A percentile compares a stretch with the other conserved stretches of the same genome.
Evolutionary conservation across 2,113 vertebrate species (phyloP).

Genomic region (Chascanopsetta lugubris): DNA sequence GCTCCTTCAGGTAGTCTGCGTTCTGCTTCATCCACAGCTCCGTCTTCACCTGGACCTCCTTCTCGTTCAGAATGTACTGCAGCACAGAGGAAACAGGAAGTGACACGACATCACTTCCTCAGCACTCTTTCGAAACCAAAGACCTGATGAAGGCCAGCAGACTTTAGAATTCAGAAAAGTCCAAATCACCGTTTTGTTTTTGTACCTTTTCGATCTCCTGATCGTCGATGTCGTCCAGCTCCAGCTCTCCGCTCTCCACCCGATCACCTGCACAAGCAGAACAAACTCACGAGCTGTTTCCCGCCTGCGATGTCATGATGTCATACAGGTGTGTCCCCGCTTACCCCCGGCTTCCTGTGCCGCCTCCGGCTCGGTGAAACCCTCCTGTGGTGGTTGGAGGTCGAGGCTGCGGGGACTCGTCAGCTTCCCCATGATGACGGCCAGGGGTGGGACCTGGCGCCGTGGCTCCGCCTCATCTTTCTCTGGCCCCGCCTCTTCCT

Average conservation of each 20-base stretch:
- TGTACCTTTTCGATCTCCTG: constrained; percentile 96
- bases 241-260: constrained; percentile 86
- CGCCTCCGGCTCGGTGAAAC: constrained; percentile 83
- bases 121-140: not conserved
- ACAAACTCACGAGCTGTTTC: not conserved
- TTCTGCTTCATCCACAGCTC: constrained; percentile 97
- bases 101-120: not conserved
- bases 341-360: constrained; percentile 77
- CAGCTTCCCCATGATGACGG: constrained; percentile 86
- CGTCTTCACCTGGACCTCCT: constrained; percentile 91
- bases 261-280: constrained; percentile 74
- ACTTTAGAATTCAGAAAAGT: no score
- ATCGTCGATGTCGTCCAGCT: constrained; percentile 95
- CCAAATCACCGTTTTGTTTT: no score
- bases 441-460: constrained; percentile 72
- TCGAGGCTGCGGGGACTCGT: constrained; percentile 86
- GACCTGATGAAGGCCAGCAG: not conserved
- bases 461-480: not conserved
- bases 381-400: constrained; percentile 88
- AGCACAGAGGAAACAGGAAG: constrained; percentile 3
- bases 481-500: not conserved
- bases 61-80: constrained; percentile 94
- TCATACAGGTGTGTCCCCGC: constrained; percentile 30
- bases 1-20: constrained; percentile 93
- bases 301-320: not conserved